Evolutionary conservation across 2,888 invertebrate species (phyloP).

Genomic region (Troides oblongomaculatus): DNA sequence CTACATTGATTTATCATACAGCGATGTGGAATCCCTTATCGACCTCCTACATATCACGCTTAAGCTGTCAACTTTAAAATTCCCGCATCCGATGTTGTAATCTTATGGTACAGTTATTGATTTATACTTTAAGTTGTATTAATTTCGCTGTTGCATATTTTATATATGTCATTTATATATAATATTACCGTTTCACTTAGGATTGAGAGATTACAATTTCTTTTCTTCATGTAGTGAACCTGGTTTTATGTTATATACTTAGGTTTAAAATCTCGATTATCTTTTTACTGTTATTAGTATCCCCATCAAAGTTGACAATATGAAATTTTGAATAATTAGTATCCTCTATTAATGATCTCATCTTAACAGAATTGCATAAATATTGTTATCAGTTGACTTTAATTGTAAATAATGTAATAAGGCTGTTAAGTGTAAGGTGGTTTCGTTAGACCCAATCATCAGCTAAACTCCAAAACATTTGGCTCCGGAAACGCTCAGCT

Average conservation of each 20-base stretch:
- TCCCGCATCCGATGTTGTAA: constrained; percentile 34
- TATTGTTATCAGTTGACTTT: too few relatives aligned
- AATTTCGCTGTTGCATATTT: constrained; percentile 19
- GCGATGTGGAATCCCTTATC: constrained; percentile 11
- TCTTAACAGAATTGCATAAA: too few relatives aligned
- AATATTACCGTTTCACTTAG: not conserved
- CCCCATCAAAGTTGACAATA: too few relatives aligned
- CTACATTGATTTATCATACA: not conserved
- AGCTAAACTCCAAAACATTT: not conserved
- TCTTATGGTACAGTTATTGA: constrained; percentile 30
- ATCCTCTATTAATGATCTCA: too few relatives aligned
- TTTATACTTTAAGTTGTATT: constrained; percentile 25
- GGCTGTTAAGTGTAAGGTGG: not conserved
- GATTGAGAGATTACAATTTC: not conserved
- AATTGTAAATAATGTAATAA: too few relatives aligned
- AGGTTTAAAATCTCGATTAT: too few relatives aligned
- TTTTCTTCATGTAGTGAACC: too few relatives aligned
- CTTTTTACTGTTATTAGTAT: too few relatives aligned
- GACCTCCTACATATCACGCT: constrained; percentile 34
- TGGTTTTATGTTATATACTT: too few relatives aligned
- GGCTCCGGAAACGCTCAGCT: too few relatives aligned
- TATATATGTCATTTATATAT: not conserved
- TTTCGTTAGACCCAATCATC: not conserved
- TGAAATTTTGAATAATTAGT: too few relatives aligned
- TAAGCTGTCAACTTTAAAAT: constrained; percentile 36